Base-by-base conservation (phyloP, 2,113 vertebrate species). In the Glaucomys volans region DNA sequence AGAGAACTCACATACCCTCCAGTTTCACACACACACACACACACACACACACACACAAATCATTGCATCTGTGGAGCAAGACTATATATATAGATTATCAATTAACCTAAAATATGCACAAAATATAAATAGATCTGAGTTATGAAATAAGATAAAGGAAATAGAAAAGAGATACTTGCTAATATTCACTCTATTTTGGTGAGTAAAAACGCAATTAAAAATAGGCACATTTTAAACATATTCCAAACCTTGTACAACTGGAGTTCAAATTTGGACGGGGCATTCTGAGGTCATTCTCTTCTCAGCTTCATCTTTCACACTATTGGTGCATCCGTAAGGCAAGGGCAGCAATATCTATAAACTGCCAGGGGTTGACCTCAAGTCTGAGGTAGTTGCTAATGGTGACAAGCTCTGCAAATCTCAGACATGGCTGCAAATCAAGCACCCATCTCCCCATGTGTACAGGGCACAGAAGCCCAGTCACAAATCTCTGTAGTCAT, bases 401-500 rank as follows among this genome's bases (percentile, higher is more conserved):
- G 64, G 54, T 67, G 71, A 93, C 80, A 94, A 64, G 90, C 71
- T 93, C 83, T 3, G 20, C 71, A 97, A 91, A 97, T 94, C 94
- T 96, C 76, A 67, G 69, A 52, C 14, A 17, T 44, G 86, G 54
- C 71, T 92, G n/a, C 85, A 95, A 95, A 96, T 96, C 93, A 93
- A 95, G 91, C 26, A 62, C 30, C 1, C 5, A 40, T 74, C 66
- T 87, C n/a, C 30, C 62, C 59, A 20, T 64, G 44, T 50, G n/a
- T 83, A 72, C n/a, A 28, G 72, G 71, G 52, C 77, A 44, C 37
- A 92, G 52, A 62, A 75, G 77, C 69, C 74, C 22, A 75, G 54
- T 75, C 92, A 94, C 95, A 95, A 97, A 90, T 96, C 92, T 95
- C 59, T 13, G 17, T n/a, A 77, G 90, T 85, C 75, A 77, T 14